Percentiles rank a stretch among this genome's conserved stretches.
Evolutionary conservation across 2,888 invertebrate genomes (phyloP).

Genomic region (Plusia festucae): DNA sequence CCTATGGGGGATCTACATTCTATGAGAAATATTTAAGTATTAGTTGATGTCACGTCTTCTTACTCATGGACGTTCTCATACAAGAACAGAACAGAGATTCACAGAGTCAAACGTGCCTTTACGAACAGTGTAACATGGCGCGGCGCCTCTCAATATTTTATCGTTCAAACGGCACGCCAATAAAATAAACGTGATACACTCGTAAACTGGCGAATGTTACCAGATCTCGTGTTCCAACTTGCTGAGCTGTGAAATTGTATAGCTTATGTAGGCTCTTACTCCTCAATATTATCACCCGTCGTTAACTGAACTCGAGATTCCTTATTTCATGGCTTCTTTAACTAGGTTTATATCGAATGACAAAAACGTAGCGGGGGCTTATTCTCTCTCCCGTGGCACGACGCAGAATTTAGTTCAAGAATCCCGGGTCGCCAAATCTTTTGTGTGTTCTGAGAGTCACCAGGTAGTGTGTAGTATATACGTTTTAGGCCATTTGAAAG

Average conservation of each 20-base stretch:
- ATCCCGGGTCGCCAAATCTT: too few relatives aligned
- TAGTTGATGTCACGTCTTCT: neutral
- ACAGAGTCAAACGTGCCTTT: neutral
- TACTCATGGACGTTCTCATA: too few relatives aligned
- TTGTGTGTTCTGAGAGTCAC: too few relatives aligned
- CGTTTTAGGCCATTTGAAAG: too few relatives aligned
- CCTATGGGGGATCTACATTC: neutral
- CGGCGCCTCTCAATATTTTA: conserved; percentile 45
- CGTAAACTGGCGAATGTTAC: conserved; percentile 64
- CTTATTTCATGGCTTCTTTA: conserved; percentile 32
- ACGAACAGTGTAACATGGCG: conserved; percentile 6
- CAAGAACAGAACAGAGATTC: neutral
- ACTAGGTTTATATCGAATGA: conserved; percentile 17
- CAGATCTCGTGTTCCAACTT: conserved; percentile 55
- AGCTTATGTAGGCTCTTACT: conserved; percentile 53
- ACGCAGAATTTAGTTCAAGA: too few relatives aligned
- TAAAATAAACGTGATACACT: conserved; percentile 64
- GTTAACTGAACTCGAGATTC: conserved; percentile 38
- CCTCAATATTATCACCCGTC: conserved; percentile 32
- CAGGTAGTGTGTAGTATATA: too few relatives aligned
- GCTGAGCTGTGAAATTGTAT: conserved; percentile 61
- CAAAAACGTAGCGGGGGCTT: conserved; percentile 1
- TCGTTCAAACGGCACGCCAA: conserved; percentile 59
- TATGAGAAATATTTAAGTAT: neutral
- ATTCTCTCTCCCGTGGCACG: too few relatives aligned